A percentile compares a stretch with the other conserved stretches of the same genome.
Conservation (phyloP, 2,888 invertebrate species). For the Volucella inflata region DNA sequence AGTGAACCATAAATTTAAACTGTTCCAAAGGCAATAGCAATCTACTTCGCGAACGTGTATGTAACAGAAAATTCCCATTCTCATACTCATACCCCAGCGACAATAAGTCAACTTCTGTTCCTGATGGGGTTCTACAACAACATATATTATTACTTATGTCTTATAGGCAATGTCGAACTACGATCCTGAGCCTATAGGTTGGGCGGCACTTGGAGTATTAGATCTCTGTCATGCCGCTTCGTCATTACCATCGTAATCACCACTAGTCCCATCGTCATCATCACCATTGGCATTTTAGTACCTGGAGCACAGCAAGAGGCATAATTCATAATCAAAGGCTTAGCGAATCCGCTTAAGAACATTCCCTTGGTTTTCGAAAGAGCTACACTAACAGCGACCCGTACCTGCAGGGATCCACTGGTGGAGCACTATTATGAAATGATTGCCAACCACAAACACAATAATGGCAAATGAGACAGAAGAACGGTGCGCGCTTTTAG, state of each 20-base stretch:
- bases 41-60: conserved; percentile 23
- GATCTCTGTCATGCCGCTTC: conserved; percentile 38
- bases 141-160: conserved; percentile 8
- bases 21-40: conserved; percentile 28
- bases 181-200: background rate
- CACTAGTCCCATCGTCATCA: conserved; percentile 66
- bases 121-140: conserved; percentile 23
- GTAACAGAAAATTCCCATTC: conserved; percentile 22
- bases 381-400: conserved; percentile 28
- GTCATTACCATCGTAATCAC: conserved; percentile 72
- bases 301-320: conserved; percentile 56
- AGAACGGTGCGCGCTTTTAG: conserved; percentile 22
- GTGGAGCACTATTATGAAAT: conserved; percentile 50
- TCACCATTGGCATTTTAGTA: conserved; percentile 63
- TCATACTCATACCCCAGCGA: background rate
- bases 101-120: conserved; percentile 46
- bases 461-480: conserved; percentile 60
- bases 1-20: conserved; percentile 50
- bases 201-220: conserved; percentile 55
- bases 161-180: conserved; percentile 13
- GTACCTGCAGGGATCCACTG: conserved; percentile 38
- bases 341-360: conserved; percentile 70
- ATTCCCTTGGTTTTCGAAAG: conserved; percentile 32
- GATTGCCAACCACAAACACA: conserved; percentile 57
- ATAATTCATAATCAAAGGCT: conserved; percentile 75